Conservation (phyloP, 1,140 invertebrate genomes). For the Halesus radiatus region DNA sequence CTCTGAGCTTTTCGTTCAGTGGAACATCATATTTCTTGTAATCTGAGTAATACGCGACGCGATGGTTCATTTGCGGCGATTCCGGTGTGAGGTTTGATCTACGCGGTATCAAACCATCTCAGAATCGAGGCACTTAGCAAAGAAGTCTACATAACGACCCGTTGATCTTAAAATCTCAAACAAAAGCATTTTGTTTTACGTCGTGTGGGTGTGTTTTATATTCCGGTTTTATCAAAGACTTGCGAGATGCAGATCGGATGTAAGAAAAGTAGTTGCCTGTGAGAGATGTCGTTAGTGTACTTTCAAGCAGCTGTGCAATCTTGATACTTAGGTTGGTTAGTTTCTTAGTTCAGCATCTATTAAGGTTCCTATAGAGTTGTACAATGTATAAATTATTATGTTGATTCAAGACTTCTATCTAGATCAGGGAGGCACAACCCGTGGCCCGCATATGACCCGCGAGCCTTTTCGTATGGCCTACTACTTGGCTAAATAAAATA, state of each 20-base stretch:
- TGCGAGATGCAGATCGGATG: slow-evolving; percentile 16
- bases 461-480: too few relatives aligned
- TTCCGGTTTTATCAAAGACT: neutral
- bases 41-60: slow-evolving; percentile 8
- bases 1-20: neutral
- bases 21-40: neutral
- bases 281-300: neutral
- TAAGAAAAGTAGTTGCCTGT: slow-evolving; percentile 13
- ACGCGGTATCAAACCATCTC: neutral
- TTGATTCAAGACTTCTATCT: neutral
- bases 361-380: too few relatives aligned
- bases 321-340: neutral
- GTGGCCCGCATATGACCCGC: too few relatives aligned
- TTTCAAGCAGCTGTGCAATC: neutral
- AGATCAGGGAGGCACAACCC: too few relatives aligned
- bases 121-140: neutral
- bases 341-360: neutral
- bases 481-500: too few relatives aligned
- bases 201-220: neutral
- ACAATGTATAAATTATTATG: too few relatives aligned
- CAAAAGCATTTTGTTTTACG: neutral
- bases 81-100: slow-evolving; percentile 1
- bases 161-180: neutral
- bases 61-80: slow-evolving; percentile 25
- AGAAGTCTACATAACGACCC: neutral